Evolutionary conservation across 1,140 invertebrate species (phyloP), one percentile per base, ranked within the genome.

Genomic region (Orius laevigatus): DNA sequence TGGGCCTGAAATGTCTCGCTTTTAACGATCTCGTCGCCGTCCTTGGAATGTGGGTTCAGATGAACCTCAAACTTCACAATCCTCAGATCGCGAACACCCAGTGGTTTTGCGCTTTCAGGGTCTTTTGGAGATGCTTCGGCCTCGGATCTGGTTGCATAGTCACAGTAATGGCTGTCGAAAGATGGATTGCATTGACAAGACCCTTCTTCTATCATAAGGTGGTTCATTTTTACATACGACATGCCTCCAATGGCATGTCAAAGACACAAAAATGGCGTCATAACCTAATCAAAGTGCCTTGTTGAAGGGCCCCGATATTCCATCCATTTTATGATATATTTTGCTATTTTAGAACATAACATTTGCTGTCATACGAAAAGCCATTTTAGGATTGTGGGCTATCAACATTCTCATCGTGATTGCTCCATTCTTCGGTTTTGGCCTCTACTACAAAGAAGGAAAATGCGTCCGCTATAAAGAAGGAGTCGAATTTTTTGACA

Each of bases 141-240:
- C 69, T 90, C 1, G 83, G 84, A 47, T 87, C 84, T 15, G 85
- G 85, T 5, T 85, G 81, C 63, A 84, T 90, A 36, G 82, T 84
- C 11, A 74, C 83, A 56, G 80, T 87, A 4, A 89, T 90, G 84
- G 84, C 84, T 1, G 72, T 78, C 12, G 85, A 90, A 63, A 68
- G 85, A 49, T 90, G 82, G 74, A 68, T 88, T 52, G 84, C 85
- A 2, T 70, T 90, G 43, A 85, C 84, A 0, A 74, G 78, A 53
- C 85, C 85, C n/a, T 90, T 90, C 60, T 69, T 84, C 48, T 90
- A 88, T 63, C 84, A 87, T 63, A 84, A 85, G 77, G 84, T 88
- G 65, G 65, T 34, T 34, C 33, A 34, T 34, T 34, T 34, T 8
- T 34, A 34, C n/a, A n/a, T 34, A 6, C 33, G 33, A 8, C 33